Evolutionary conservation across 30 jellyfish, hydroid and myxozoan species (phyloP), one percentile per base, ranked within the genome.

Genomic region (Aurelia sp.): DNA sequence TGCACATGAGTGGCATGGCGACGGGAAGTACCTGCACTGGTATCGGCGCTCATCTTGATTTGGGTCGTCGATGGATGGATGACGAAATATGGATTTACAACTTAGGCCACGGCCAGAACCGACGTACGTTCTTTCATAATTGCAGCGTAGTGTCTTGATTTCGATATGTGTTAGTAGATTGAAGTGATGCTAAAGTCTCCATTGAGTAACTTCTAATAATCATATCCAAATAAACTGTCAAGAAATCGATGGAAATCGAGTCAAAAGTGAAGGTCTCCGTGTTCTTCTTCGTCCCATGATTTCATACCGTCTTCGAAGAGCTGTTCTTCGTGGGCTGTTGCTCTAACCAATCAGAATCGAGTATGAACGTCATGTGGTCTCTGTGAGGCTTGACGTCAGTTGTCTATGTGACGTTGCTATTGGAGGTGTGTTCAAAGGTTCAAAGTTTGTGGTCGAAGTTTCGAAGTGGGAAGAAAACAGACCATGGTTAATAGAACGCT

Each of bases 1-100:
- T 95, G 96, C 13, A 87, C 71, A 40, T 72, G 74, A 24, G 96
- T 87, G 67, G 84, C 78, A 51, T 82, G 92, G 48, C 92, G 92
- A 63, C 80, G 86, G 63, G 75, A 30, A 27, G 55, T 81, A 40
- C 13, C 48, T 19, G 78, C 84, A 9, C 58, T 76, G 11, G 92
- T 51, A 38, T 71, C 82, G 22, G 40, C 72, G 50, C 71, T 82
- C 86, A 82, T 82, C 33, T 67, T 70, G 81, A 31, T 13, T 16
- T 79, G 18, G 72, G 63, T 63, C 12, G 64, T 24, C 17, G 17
- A 64, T 64, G 75, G 44, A 13, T 21, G 87, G 76, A 72, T 76
- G 76, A 76, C 24, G 87, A 59, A 76, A 76, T 31, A 44, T 44
- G 16, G 55, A 44, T 44, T 44, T 44, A 44, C 9, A 8, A 38